phyloP scores from a whole-genome alignment of 2,888 invertebrate genomes.

The Ormyrus nitidulus region DNA sequence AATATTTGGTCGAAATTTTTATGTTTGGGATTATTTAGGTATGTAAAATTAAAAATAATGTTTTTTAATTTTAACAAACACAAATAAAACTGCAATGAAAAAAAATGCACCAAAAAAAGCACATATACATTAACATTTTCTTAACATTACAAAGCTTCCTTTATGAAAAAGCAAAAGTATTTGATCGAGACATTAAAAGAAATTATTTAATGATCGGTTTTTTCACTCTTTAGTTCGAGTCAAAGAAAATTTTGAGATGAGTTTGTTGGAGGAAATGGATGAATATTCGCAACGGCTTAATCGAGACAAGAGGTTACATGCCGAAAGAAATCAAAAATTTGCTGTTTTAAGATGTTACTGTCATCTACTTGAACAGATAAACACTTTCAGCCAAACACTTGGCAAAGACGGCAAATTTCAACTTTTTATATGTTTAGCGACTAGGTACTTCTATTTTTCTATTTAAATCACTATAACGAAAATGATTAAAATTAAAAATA shows the following conservation, averaged over 20 bases:
- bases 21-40: conserved; percentile 99
- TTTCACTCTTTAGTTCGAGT: conserved; percentile 80
- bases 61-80: neutral
- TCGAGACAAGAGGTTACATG: conserved; percentile 66
- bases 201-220: conserved; percentile 54
- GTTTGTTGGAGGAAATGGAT: conserved; percentile 80
- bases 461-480: neutral
- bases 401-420: conserved; percentile 99
- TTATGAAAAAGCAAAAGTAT: neutral
- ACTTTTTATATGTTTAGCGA: conserved; percentile 94
- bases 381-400: conserved; percentile 87
- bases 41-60: conserved; percentile 67
- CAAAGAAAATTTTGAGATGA: conserved; percentile 88
- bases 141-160: no score
- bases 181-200: neutral
- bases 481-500: no score
- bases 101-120: no score
- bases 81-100: no score
- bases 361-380: conserved; percentile 92
- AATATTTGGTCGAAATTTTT: conserved; percentile 94
- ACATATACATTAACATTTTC: no score
- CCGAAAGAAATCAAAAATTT: conserved; percentile 70
- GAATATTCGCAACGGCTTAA: conserved; percentile 72
- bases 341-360: conserved; percentile 91
- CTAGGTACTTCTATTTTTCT: conserved; percentile 80